phyloP scores from a whole-genome alignment of 2,888 invertebrate species.

The Parnassius glacialis region DNA sequence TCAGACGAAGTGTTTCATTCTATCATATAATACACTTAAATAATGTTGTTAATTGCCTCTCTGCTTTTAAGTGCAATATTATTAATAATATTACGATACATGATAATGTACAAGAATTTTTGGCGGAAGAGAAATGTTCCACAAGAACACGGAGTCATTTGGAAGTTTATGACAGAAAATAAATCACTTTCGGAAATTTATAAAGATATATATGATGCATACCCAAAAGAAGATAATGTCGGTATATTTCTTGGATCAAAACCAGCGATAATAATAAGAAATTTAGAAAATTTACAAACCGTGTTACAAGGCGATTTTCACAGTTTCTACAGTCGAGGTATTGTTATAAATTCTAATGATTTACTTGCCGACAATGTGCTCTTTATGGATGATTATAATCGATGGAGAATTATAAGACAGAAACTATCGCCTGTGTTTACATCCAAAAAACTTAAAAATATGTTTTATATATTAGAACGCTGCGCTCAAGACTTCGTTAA shows the following conservation, averaged over 20 bases:
- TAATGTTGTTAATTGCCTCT: constrained; percentile 32
- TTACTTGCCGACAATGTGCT: constrained; percentile 52
- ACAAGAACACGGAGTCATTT: constrained; percentile 41
- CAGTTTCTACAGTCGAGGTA: constrained; percentile 54
- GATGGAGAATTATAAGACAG: constrained; percentile 61
- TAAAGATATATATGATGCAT: constrained; percentile 48
- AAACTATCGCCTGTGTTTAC: constrained; percentile 66
- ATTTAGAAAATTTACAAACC: constrained; percentile 53
- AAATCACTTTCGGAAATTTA: constrained; percentile 49
- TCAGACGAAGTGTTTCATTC: no score
- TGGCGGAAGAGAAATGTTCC: constrained; percentile 53
- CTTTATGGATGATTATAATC: constrained; percentile 49
- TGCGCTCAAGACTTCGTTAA: constrained; percentile 54
- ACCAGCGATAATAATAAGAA: constrained; percentile 49
- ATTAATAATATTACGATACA: constrained; percentile 28
- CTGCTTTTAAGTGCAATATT: constrained; percentile 36
- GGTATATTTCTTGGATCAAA: constrained; percentile 45
- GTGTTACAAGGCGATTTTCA: constrained; percentile 53
- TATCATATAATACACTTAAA: not conserved
- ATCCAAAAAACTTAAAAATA: constrained; percentile 56
- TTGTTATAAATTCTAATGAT: constrained; percentile 47
- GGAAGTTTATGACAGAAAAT: constrained; percentile 47
- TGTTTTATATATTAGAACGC: constrained; percentile 58
- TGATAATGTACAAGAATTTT: constrained; percentile 41
- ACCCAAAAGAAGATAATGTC: constrained; percentile 42